Evolutionary conservation across 2,888 invertebrate genomes (phyloP).

Genomic region (Cantharis lateralis): DNA sequence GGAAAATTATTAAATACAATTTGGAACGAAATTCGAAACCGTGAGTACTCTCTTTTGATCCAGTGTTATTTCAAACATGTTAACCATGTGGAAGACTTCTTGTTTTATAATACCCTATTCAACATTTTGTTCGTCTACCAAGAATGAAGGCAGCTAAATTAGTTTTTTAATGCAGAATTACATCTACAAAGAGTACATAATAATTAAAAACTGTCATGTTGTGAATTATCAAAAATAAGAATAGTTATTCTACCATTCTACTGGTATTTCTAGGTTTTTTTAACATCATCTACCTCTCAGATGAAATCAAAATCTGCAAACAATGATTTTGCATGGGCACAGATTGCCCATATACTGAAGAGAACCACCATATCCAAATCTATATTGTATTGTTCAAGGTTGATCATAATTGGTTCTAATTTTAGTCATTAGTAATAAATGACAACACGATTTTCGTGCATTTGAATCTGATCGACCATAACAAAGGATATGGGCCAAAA

Average conservation of each 20-base stretch:
- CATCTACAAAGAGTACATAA: neutral
- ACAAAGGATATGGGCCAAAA: neutral
- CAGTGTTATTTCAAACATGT: neutral
- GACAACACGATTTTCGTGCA: neutral
- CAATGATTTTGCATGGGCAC: no score
- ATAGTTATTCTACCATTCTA: neutral
- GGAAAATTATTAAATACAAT: neutral
- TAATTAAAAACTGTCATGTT: neutral
- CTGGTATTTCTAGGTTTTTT: neutral
- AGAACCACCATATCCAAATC: neutral
- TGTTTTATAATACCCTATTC: neutral
- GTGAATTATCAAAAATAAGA: neutral
- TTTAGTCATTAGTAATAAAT: neutral
- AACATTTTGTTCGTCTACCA: neutral
- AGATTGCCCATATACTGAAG: no score
- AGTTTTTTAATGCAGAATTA: neutral
- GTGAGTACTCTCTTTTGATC: neutral
- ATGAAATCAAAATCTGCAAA: neutral
- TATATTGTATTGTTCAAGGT: neutral
- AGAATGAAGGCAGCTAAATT: neutral
- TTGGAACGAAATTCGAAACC: neutral
- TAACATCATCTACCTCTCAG: neutral
- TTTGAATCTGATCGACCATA: neutral
- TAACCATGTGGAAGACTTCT: neutral
- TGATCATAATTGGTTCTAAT: neutral